Conservation (phyloP, 2,797 vertebrate genomes). For the Eulemur rubriventer region DNA sequence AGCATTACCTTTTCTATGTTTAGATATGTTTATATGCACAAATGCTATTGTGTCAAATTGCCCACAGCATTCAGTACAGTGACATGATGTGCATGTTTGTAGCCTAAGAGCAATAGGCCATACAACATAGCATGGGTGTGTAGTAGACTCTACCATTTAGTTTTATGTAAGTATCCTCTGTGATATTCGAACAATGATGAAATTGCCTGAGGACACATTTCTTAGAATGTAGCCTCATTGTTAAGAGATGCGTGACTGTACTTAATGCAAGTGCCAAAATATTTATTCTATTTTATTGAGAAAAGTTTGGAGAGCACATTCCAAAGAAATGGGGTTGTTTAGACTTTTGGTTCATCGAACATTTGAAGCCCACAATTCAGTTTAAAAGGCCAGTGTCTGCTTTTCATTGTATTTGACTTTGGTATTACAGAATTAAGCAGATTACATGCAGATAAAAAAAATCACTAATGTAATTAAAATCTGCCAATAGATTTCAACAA, state of each 20-base stretch:
- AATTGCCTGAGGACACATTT: background rate
- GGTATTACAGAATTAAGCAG: background rate
- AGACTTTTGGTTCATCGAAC: background rate
- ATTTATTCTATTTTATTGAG: background rate
- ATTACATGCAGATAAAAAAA: background rate
- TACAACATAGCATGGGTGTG: background rate
- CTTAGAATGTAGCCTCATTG: background rate
- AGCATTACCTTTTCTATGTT: background rate
- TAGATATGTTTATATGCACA: background rate
- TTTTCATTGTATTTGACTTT: constrained; percentile 35
- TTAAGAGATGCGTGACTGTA: background rate
- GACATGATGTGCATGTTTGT: background rate
- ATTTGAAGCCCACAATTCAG: background rate
- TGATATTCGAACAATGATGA: background rate
- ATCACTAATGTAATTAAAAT: background rate
- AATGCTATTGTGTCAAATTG: background rate
- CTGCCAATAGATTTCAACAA: background rate
- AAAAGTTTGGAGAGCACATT: constrained; percentile 9
- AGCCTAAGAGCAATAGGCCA: background rate
- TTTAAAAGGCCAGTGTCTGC: background rate
- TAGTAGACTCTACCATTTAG: background rate
- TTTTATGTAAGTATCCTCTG: background rate
- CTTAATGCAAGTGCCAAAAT: background rate
- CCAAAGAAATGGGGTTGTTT: background rate
- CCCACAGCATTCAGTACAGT: background rate